Evolutionary conservation across 2,113 vertebrate genomes (phyloP), one percentile per base, ranked within the genome.

Genomic region (Lanius ludovicianus): DNA sequence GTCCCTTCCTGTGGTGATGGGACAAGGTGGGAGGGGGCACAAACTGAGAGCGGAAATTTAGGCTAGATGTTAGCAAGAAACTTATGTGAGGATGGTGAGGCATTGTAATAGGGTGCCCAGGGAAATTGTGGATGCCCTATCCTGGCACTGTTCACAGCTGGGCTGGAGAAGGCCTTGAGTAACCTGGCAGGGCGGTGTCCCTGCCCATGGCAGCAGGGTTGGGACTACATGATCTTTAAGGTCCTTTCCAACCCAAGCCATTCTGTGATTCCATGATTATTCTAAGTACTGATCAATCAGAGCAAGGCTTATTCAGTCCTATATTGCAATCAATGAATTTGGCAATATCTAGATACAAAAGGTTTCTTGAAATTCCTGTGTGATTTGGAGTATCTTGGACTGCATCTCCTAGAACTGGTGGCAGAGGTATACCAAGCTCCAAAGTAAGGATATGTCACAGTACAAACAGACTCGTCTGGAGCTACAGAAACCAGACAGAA

Each of bases 1-100:
- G n/a, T 21, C 47, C 6, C 42, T 73, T 7, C 6, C 0, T 0
- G 13, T 0, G 47, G 22, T 6, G 30, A 16, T 1, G 8, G 47
- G 4, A 46, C 47, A 25, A 11, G 9, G n/a, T 11, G 10, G 8
- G 9, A 63, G 50, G 1, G 49, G 13, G 56, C 35, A 25, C 41
- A 30, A 47, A 62, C 56, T 3, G 33, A 27, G 17, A 55, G 9
- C 13, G 30, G 4, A 25, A 39, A 47, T 21, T 10, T 15, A 56
- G 31, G 14, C 35, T 35, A 42, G 9, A 15, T 37, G 21, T 13
- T 15, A 22, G 42, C 35, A 27, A 35, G 20, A 31, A 31, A 42
- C 9, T 24, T 30, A 11, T 30, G 46, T 24, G 69, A 53, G 24
- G 52, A 11, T 53, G 28, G 20, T 39, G 39, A 68, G 53, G 20